Percentiles rank a stretch among this genome's conserved stretches.
phyloP scores from a whole-genome alignment of 2,888 invertebrate species.

The Amblyjoppa proteus region DNA sequence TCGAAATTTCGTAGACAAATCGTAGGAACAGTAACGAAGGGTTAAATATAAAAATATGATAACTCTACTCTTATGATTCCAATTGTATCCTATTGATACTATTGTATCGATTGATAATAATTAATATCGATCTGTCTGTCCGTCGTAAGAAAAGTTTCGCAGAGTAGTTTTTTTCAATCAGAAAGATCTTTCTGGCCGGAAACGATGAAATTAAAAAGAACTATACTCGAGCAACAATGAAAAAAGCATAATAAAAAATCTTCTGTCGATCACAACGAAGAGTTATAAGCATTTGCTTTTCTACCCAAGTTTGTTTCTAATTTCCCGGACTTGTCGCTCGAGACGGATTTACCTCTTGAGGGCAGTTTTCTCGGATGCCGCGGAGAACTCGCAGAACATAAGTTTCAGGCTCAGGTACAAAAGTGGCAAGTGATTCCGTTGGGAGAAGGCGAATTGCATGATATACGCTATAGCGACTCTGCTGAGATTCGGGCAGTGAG shows the following conservation, averaged over 20 bases:
- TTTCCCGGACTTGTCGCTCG: conserved; percentile 73
- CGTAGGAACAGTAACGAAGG: no score
- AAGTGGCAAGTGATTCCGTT: conserved; percentile 90
- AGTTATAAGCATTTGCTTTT: neutral
- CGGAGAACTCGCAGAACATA: conserved; percentile 93
- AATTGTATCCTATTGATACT: conserved; percentile 34
- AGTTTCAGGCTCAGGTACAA: conserved; percentile 92
- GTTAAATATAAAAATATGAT: conserved; percentile 22
- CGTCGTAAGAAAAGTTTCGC: neutral
- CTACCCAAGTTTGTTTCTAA: neutral
- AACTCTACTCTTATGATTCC: conserved; percentile 14
- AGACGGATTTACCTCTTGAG: conserved; percentile 83
- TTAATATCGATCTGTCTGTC: conserved; percentile 25
- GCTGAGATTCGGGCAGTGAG: conserved; percentile 88
- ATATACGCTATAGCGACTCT: conserved; percentile 94
- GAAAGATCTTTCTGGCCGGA: conserved; percentile 3
- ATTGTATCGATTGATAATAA: conserved; percentile 29
- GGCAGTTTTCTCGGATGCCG: conserved; percentile 91
- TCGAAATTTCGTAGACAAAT: no score
- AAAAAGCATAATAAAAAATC: conserved; percentile 69
- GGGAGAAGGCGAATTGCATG: conserved; percentile 92
- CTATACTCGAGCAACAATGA: conserved; percentile 9
- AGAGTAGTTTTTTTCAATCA: neutral
- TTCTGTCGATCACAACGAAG: conserved; percentile 49
- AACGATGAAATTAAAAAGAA: neutral